phyloP scores from a whole-genome alignment of 2,797 vertebrate species.

The Periophthalmus magnuspinnatus region DNA sequence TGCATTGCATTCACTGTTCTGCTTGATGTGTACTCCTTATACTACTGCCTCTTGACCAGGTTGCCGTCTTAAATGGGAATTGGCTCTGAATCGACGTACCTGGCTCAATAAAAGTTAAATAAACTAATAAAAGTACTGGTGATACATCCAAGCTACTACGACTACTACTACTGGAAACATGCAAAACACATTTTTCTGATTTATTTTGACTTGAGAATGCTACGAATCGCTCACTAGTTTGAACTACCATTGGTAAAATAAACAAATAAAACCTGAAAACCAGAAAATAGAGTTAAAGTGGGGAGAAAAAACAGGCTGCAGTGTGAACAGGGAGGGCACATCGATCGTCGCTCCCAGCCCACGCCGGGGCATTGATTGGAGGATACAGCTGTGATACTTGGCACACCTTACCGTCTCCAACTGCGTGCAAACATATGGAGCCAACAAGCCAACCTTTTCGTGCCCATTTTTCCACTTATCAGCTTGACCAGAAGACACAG shows the following conservation, averaged over 20 bases:
- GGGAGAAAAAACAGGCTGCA: constrained; percentile 37
- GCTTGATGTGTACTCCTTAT: no score
- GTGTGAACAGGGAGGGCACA: constrained; percentile 52
- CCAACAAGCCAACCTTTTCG: constrained; percentile 27
- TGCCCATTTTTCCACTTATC: constrained; percentile 11
- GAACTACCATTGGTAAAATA: not conserved
- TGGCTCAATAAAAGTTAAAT: no score
- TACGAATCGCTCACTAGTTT: not conserved
- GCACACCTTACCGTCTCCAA: constrained; percentile 51
- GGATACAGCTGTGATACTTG: constrained; percentile 56
- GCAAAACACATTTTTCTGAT: not conserved
- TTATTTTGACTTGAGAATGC: not conserved
- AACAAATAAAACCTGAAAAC: not conserved
- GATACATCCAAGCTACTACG: no score
- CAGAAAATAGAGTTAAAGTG: constrained; percentile 16
- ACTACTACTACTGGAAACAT: no score
- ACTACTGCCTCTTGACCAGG: no score
- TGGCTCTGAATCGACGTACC: no score
- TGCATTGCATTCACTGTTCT: no score
- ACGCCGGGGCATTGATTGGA: constrained; percentile 59
- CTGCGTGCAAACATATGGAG: constrained; percentile 46
- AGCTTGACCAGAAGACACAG: constrained; percentile 33
- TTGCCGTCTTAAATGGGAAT: no score
- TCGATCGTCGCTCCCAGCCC: constrained; percentile 53
- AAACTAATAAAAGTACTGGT: no score